A percentile compares a stretch with the other conserved stretches of the same genome.
phyloP scores from a whole-genome alignment of 2,113 vertebrate species.

The Caloenas nicobarica region DNA sequence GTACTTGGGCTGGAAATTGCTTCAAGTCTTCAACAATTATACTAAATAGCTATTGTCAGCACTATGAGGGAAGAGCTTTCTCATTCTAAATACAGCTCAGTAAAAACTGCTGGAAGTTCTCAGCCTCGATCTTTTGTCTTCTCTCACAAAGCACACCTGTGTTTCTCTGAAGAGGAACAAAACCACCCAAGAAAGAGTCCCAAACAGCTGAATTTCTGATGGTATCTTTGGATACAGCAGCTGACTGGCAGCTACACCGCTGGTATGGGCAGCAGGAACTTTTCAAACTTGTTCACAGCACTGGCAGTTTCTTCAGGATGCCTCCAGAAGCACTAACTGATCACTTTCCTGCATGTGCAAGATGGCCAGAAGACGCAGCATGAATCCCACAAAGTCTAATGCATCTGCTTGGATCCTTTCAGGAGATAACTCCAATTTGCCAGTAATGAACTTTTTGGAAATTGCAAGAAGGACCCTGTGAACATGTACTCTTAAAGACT shows the following conservation, averaged over 20 bases:
- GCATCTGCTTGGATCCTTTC: neutral
- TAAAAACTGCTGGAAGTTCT: neutral
- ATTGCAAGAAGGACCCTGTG: neutral
- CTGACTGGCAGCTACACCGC: neutral
- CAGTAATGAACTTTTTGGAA: neutral
- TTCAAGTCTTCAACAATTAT: neutral
- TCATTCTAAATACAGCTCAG: neutral
- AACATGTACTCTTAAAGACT: neutral
- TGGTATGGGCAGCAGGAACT: neutral
- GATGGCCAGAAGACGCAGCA: accelerated
- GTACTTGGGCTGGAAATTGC: neutral
- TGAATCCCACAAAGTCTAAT: neutral
- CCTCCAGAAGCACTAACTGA: neutral
- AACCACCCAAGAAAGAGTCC: accelerated
- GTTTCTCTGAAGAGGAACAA: neutral
- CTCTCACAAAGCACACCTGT: neutral
- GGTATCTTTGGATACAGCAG: neutral
- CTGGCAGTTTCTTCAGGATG: neutral
- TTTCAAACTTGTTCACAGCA: neutral
- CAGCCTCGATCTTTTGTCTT: neutral
- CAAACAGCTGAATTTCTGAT: accelerated
- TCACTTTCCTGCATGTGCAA: accelerated
- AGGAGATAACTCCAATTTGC: neutral
- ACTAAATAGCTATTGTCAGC: neutral
- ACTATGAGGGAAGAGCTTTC: neutral